Conservation (phyloP, 2,888 invertebrate species). For the Amiota minor region DNA sequence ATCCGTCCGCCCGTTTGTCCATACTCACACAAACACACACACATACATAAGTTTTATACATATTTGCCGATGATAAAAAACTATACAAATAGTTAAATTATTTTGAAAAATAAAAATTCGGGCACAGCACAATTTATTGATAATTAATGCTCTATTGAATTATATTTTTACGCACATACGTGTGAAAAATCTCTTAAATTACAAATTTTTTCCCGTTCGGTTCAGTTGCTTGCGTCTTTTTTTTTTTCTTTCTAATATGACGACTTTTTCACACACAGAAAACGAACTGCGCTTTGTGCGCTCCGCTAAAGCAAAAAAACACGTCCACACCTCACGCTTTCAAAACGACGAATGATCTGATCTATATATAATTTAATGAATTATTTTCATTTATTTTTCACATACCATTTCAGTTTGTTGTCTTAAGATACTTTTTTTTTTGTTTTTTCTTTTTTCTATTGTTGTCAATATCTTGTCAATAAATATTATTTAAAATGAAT, state of each 20-base stretch:
- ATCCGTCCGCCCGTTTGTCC: background rate
- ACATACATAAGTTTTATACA: background rate
- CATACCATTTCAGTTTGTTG: no score
- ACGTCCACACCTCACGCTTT: no score
- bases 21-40: background rate
- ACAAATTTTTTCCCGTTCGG: constrained; percentile 12
- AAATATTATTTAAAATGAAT: no score
- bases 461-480: no score
- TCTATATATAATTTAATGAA: no score
- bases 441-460: no score
- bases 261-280: constrained; percentile 12
- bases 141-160: background rate
- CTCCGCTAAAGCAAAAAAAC: background rate
- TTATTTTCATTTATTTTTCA: no score
- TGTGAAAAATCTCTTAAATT: background rate
- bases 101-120: background rate
- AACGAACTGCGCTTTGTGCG: background rate
- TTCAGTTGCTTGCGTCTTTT: constrained; percentile 7
- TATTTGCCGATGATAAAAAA: constrained; percentile 20
- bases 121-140: constrained; percentile 1
- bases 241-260: constrained; percentile 7
- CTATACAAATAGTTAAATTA: background rate
- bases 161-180: constrained; percentile 13
- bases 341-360: no score
- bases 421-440: no score